phyloP scores from a whole-genome alignment of 1,140 invertebrate species.

The Eriosoma lanigerum region DNA sequence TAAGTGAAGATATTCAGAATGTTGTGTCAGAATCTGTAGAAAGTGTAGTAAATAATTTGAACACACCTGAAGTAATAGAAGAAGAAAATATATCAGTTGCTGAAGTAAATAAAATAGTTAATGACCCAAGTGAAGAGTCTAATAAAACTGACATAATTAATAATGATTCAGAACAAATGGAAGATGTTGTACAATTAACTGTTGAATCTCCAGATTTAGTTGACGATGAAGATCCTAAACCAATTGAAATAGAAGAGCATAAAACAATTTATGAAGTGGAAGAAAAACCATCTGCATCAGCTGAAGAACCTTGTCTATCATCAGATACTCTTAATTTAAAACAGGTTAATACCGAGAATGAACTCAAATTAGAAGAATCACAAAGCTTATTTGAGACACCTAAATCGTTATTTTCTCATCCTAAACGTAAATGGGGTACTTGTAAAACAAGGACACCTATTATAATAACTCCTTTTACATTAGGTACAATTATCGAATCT shows the following conservation, averaged over 20 bases:
- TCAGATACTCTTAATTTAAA: not conserved
- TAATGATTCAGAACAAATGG: slow-evolving; percentile 39
- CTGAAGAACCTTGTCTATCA: slow-evolving; percentile 29
- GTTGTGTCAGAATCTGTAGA: slow-evolving; percentile 52
- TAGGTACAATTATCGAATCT: slow-evolving; percentile 35
- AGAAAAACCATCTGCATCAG: not conserved
- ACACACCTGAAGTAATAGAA: slow-evolving; percentile 52
- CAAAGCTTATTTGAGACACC: not conserved
- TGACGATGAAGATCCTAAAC: slow-evolving; percentile 45
- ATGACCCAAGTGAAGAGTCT: slow-evolving; percentile 52
- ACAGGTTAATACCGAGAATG: not conserved
- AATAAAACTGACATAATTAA: slow-evolving; percentile 52
- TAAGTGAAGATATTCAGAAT: slow-evolving; percentile 27
- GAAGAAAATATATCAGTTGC: slow-evolving; percentile 17
- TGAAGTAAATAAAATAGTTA: slow-evolving; percentile 53
- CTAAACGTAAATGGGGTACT: slow-evolving; percentile 47
- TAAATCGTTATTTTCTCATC: slow-evolving; percentile 8
- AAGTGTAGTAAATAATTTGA: slow-evolving; percentile 53
- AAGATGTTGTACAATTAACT: slow-evolving; percentile 48
- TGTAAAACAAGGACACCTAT: slow-evolving; percentile 49
- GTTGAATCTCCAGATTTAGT: slow-evolving; percentile 35
- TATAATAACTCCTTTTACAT: slow-evolving; percentile 45
- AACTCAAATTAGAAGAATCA: not conserved
- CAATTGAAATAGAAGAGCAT: not conserved
- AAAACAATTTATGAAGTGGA: too few species aligned